Evolutionary conservation across 2,888 invertebrate genomes (phyloP).

Genomic region (Campaea margaritaria): DNA sequence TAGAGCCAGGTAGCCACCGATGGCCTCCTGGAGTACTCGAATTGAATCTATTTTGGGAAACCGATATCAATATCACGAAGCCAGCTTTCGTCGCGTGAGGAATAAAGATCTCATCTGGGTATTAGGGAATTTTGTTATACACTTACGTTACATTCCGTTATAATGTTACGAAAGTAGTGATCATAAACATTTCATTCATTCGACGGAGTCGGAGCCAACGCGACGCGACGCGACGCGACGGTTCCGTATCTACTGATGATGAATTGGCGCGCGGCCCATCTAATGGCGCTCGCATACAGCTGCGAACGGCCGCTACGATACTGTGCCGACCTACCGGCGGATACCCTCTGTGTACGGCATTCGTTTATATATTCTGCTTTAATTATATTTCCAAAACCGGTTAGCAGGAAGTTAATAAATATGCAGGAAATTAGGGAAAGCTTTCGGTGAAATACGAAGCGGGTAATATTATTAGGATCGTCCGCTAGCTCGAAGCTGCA

Average conservation of each 20-base stretch:
- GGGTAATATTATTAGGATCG: constrained; percentile 5
- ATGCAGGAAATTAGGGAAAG: constrained; percentile 19
- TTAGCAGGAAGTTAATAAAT: constrained; percentile 17
- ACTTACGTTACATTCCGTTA: neutral
- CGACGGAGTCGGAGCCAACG: neutral
- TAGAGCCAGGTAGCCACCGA: no score
- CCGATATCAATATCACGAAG: neutral
- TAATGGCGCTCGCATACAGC: neutral
- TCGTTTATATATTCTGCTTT: neutral
- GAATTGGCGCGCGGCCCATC: neutral
- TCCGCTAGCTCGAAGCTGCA: neutral
- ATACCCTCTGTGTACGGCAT: neutral
- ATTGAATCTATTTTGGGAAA: neutral
- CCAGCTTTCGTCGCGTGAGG: no score
- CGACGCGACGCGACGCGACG: no score
- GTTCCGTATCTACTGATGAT: constrained; percentile 6
- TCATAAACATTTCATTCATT: neutral
- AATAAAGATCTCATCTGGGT: no score
- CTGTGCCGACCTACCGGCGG: no score
- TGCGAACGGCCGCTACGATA: neutral
- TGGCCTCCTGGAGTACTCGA: neutral
- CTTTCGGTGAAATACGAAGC: constrained; percentile 5
- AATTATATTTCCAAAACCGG: neutral
- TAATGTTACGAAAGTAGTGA: neutral
- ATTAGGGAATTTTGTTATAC: neutral